phyloP scores from a whole-genome alignment of 2,113 vertebrate species.

The Notarius lentiginosus region DNA sequence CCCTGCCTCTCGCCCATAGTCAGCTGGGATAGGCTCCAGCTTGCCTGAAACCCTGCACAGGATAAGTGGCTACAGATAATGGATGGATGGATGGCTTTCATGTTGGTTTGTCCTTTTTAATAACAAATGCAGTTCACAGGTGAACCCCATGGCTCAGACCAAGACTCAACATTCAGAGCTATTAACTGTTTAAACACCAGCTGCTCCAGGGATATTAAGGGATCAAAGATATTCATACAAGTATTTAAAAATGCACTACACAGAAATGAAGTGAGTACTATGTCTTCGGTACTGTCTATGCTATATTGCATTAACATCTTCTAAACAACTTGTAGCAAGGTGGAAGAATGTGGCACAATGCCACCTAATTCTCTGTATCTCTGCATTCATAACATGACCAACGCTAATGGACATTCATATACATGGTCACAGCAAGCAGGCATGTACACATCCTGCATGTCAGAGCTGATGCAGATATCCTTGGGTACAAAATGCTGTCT shows the following conservation, averaged over 20 bases:
- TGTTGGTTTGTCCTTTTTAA: background rate
- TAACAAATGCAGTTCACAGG: background rate
- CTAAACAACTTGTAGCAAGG: background rate
- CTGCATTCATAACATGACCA: constrained; percentile 13
- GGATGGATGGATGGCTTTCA: background rate
- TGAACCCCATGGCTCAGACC: background rate
- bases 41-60: too few species aligned
- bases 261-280: background rate
- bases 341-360: background rate
- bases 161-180: background rate
- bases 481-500: constrained; percentile 30
- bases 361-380: constrained; percentile 18
- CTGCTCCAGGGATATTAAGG: too few species aligned
- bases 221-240: background rate
- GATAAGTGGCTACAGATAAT: too few species aligned
- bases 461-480: constrained; percentile 32
- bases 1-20: too few species aligned
- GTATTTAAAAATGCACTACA: background rate
- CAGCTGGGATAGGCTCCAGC: too few species aligned
- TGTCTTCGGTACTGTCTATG: background rate
- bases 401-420: background rate
- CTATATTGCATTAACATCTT: background rate
- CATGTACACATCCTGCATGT: constrained; percentile 7
- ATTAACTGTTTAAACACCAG: background rate
- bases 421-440: constrained; percentile 10